Evolutionary conservation across 2,113 vertebrate genomes (phyloP).

Genomic region (Myiozetetes cayanensis): DNA sequence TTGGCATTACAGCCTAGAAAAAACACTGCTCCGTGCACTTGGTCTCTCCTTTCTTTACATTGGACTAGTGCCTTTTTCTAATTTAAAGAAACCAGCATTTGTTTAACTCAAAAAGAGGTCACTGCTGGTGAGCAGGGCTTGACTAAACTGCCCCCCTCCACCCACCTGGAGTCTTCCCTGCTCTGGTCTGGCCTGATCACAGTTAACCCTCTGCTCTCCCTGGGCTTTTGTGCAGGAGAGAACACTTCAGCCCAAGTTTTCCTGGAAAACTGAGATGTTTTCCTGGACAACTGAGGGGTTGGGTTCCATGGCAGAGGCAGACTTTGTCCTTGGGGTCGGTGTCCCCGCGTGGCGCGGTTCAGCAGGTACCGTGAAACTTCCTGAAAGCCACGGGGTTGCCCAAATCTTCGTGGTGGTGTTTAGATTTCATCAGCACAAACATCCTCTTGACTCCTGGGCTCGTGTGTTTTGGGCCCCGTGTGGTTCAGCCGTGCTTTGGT

Average conservation of each 20-base stretch:
- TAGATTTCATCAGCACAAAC: neutral
- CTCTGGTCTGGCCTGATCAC: fast-evolving
- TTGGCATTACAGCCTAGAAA: neutral
- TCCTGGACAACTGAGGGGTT: neutral
- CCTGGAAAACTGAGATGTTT: neutral
- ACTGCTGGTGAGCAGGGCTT: neutral
- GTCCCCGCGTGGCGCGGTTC: fast-evolving
- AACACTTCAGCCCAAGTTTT: neutral
- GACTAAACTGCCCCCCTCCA: neutral
- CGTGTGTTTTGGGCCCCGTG: neutral
- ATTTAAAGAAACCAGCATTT: conserved; percentile 59
- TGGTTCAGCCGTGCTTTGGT: neutral
- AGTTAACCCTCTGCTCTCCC: conserved; percentile 6
- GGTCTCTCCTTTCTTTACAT: conserved; percentile 60
- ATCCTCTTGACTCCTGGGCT: neutral
- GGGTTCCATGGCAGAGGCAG: fast-evolving
- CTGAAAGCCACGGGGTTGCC: neutral
- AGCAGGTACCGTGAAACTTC: neutral
- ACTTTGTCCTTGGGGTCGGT: neutral
- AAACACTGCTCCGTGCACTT: neutral
- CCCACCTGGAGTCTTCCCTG: neutral
- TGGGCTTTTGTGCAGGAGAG: neutral
- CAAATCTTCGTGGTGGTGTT: neutral
- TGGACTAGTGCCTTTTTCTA: conserved; percentile 50
- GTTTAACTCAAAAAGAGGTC: conserved; percentile 39